phyloP scores from a whole-genome alignment of 2,888 invertebrate genomes.

The Rhorus exstirpatorius region DNA sequence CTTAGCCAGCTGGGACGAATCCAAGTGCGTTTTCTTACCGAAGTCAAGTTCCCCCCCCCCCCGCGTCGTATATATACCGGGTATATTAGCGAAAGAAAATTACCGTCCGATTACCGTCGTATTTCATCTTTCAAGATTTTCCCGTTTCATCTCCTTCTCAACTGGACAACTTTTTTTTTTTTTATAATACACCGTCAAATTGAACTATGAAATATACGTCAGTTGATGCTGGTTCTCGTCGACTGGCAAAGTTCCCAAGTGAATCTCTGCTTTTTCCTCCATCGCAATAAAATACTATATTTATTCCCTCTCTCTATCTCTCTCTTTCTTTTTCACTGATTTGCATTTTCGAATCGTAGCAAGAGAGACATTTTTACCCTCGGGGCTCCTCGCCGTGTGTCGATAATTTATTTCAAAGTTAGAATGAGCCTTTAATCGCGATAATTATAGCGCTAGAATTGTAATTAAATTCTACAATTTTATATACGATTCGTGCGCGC shows the following conservation, averaged over 20 bases:
- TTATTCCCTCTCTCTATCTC: background rate
- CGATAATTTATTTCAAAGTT: slow-evolving; percentile 43
- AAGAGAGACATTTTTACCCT: background rate
- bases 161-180: slow-evolving; percentile 16
- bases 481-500: background rate
- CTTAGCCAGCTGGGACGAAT: slow-evolving; percentile 81
- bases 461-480: slow-evolving; percentile 37
- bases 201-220: slow-evolving; percentile 75
- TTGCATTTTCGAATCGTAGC: background rate
- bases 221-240: slow-evolving; percentile 57
- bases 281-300: slow-evolving; percentile 25
- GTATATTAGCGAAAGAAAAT: slow-evolving; percentile 81
- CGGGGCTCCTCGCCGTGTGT: background rate
- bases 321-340: background rate
- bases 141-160: slow-evolving; percentile 5
- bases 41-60: slow-evolving; percentile 64
- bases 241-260: slow-evolving; percentile 79
- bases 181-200: slow-evolving; percentile 69
- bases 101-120: slow-evolving; percentile 81
- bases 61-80: slow-evolving; percentile 73
- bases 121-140: slow-evolving; percentile 71
- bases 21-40: slow-evolving; percentile 77
- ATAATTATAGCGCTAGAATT: slow-evolving; percentile 22
- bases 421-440: slow-evolving; percentile 25
- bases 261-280: background rate